Conservation (phyloP, 2,888 invertebrate species). For the Macrosoma leucophasiata region DNA sequence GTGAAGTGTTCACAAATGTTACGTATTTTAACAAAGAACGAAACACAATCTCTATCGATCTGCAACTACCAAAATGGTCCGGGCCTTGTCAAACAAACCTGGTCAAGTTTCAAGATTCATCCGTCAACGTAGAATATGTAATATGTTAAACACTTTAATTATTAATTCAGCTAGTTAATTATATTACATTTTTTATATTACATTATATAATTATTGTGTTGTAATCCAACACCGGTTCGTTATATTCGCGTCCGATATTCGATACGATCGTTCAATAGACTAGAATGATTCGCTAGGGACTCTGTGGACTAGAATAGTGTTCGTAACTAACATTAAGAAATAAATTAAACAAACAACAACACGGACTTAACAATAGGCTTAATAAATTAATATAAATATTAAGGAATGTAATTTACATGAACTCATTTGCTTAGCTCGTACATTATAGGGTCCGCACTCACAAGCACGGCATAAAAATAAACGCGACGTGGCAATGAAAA, state of each 20-base stretch:
- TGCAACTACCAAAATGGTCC: too few species aligned
- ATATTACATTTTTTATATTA: conserved; percentile 33
- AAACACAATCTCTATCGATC: too few species aligned
- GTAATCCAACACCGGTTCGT: conserved; percentile 11
- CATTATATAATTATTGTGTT: conserved; percentile 24
- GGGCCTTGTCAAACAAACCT: too few species aligned
- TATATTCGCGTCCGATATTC: too few species aligned
- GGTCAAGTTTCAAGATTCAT: too few species aligned
- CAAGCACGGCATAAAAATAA: conserved; percentile 8
- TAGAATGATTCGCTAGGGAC: conserved; percentile 31
- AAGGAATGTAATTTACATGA: not conserved
- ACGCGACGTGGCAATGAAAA: conserved; percentile 5
- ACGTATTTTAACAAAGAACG: too few species aligned
- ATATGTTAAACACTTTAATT: conserved; percentile 29
- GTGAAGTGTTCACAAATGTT: too few species aligned
- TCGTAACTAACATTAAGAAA: conserved; percentile 28
- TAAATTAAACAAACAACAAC: conserved; percentile 31
- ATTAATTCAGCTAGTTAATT: conserved; percentile 35
- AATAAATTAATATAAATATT: conserved; percentile 19
- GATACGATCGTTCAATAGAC: conserved; percentile 28
- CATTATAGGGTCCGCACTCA: conserved; percentile 1
- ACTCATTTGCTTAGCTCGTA: conserved; percentile 2
- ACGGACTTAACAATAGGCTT: conserved; percentile 26
- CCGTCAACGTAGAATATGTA: conserved; percentile 11
- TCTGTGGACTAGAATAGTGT: conserved; percentile 30